These are phyloP conservation scores for Nymphalis io DNA, from an alignment of 1,140 invertebrate genomes.

Conservation along the genomic window DNA sequence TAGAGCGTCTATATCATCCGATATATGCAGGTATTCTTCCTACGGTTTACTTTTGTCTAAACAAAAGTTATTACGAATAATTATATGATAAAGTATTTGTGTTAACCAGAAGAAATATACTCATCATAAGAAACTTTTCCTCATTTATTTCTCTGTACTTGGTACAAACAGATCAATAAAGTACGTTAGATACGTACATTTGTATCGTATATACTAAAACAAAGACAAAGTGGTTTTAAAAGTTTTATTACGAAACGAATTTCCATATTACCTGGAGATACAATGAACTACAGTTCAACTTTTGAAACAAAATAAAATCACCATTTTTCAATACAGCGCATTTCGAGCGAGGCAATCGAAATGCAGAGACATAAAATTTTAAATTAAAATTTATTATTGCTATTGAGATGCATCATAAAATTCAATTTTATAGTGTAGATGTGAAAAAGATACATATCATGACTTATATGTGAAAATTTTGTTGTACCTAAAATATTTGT, in stretches of 20 bases:
- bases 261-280: conserved; percentile 14
- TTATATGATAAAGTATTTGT: no score
- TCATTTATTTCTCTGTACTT: no score
- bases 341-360: conserved; percentile 20
- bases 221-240: conserved; percentile 3
- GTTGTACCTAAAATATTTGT: no score
- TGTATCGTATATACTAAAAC: not conserved
- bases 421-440: conserved; percentile 22
- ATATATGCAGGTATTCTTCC: no score
- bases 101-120: no score
- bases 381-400: conserved; percentile 33
- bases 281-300: conserved; percentile 24
- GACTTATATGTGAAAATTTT: not conserved
- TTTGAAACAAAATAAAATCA: conserved; percentile 21
- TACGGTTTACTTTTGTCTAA: no score
- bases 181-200: not conserved
- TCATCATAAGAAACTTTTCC: no score
- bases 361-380: conserved; percentile 30
- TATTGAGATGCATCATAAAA: conserved; percentile 28
- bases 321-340: conserved; percentile 24
- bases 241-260: conserved; percentile 8
- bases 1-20: no score
- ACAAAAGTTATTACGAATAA: no score
- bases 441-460: conserved; percentile 23
- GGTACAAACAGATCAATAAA: not conserved